Base-by-base conservation (phyloP, 92 coral and sea anemone genomes). In the Siderastrea siderea region DNA sequence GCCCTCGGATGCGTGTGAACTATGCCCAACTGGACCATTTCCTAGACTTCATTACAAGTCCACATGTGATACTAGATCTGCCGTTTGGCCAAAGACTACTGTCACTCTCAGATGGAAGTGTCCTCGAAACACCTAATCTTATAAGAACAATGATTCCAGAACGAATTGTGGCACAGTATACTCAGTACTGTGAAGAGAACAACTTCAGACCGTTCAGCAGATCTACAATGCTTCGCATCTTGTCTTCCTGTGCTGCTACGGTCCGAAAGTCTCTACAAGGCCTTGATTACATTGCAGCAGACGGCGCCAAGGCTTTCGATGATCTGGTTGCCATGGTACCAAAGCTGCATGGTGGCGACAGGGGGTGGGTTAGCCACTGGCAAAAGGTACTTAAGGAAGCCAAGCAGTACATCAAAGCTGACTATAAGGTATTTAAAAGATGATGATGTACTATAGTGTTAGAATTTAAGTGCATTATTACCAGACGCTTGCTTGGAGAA, bases 261-360 rank as follows among this genome's bases (percentile, higher is more conserved):
- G 93, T 90, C 44, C 80, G 90, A 44, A 85, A 90, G 70, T 90
- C 90, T 57, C 80, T 90, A 3, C 90, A 90, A 51, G 90, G 93
- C 5, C 78, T 89, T 38, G 93, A 89, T 71, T 90, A 90, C 63
- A 67, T 90, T 11, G 63, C 90, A 14, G 84, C 90, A 16, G 86
- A 84, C 46, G 93, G 93, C 4, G 85, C 67, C 7, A 82, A 74
- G 46, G 88, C 92, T 15, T 76, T 83, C 70, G 92, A 89, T 47
- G 92, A 89, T 66, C 88, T 89, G n/a, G 26, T 38, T 3, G 19
- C 75, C 15, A 63, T 89, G 4, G 71, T 49, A 4, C 62, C n/a
- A 26, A 85, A 77, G 61, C 89, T 89, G 9, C 82, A 17, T 10
- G 71, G 58, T 46, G 92, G 83, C 43, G 88, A 75, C 17, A 85